These are phyloP conservation scores for Dyspetes luteomarginatus DNA, from an alignment of 2,888 invertebrate genomes.

Conservation along the genomic window DNA sequence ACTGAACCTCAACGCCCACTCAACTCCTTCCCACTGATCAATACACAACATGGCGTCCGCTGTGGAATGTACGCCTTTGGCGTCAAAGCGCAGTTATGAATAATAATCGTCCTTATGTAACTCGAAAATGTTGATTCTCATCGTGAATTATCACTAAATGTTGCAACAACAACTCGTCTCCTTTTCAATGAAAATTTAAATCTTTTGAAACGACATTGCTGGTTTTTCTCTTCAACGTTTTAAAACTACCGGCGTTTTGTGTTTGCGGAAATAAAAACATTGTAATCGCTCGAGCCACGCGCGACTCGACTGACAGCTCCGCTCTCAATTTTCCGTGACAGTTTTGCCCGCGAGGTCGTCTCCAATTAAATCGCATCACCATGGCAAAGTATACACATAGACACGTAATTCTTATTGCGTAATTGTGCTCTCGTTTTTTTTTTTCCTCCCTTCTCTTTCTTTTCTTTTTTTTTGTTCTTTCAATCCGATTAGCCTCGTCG, in stretches of 20 bases:
- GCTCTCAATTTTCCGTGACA: slow-evolving; percentile 49
- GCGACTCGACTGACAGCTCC: slow-evolving; percentile 52
- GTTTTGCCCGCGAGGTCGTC: slow-evolving; percentile 14
- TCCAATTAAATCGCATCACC: slow-evolving; percentile 70
- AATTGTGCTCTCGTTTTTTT: slow-evolving; percentile 68
- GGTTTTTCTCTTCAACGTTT: neutral
- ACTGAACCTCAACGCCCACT: neutral
- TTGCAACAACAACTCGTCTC: neutral
- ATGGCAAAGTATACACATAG: slow-evolving; percentile 81
- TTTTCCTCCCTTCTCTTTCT: no score
- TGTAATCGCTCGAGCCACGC: slow-evolving; percentile 34
- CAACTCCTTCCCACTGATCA: slow-evolving; percentile 29
- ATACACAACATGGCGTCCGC: slow-evolving; percentile 60
- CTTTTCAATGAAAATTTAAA: slow-evolving; percentile 29
- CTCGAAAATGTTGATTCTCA: slow-evolving; percentile 44
- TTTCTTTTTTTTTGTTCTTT: slow-evolving; percentile 37
- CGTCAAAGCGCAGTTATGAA: slow-evolving; percentile 53
- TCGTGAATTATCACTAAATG: neutral
- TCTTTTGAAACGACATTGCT: neutral
- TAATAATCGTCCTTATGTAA: slow-evolving; percentile 61
- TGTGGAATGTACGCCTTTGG: slow-evolving; percentile 38
- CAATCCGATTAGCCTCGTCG: slow-evolving; percentile 76
- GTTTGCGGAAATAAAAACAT: neutral
- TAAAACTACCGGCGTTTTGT: slow-evolving; percentile 6
- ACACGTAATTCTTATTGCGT: slow-evolving; percentile 71